Conservation (phyloP, 1,140 invertebrate species). For the Drosophila repletoides region DNA sequence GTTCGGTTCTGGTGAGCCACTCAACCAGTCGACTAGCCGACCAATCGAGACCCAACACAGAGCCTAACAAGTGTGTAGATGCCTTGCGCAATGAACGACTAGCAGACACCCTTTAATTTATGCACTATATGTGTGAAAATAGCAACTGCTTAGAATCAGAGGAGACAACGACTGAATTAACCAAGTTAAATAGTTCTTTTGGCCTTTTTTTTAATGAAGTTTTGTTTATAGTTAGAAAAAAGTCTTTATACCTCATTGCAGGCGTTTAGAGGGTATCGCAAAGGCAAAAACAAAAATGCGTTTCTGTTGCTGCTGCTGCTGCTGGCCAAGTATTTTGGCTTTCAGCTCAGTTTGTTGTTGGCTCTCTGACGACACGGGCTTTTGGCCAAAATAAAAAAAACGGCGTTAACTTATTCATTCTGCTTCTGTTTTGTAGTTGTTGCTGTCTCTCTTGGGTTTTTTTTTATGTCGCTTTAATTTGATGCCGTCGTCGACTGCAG, state of each 20-base stretch:
- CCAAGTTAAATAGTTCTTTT: too few species aligned
- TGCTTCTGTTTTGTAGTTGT: conserved; percentile 40
- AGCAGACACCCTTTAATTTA: background rate
- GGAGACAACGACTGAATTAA: too few species aligned
- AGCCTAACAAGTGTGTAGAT: background rate
- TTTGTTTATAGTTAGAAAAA: too few species aligned
- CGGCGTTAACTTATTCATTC: conserved; percentile 29
- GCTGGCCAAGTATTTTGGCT: conserved; percentile 20
- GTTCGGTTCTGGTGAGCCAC: conserved; percentile 25
- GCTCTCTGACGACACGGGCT: conserved; percentile 31
- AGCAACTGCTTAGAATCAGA: too few species aligned
- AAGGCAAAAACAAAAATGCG: conserved; percentile 16
- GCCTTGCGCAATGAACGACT: background rate
- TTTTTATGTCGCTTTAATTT: conserved; percentile 25
- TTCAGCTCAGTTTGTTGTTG: conserved; percentile 21
- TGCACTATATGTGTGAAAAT: too few species aligned
- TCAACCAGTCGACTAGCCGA: conserved; percentile 12
- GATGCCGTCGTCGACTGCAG: conserved; percentile 29
- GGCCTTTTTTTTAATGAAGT: too few species aligned
- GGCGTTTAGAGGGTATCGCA: conserved; percentile 9
- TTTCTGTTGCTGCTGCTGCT: conserved; percentile 11
- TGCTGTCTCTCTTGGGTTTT: conserved; percentile 19
- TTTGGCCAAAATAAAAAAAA: conserved; percentile 29
- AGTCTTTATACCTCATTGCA: background rate
- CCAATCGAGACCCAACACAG: conserved; percentile 1